A percentile compares a stretch with the other conserved stretches of the same genome.
phyloP scores from a whole-genome alignment of 2,797 vertebrate species.

The Channallabes apus region DNA sequence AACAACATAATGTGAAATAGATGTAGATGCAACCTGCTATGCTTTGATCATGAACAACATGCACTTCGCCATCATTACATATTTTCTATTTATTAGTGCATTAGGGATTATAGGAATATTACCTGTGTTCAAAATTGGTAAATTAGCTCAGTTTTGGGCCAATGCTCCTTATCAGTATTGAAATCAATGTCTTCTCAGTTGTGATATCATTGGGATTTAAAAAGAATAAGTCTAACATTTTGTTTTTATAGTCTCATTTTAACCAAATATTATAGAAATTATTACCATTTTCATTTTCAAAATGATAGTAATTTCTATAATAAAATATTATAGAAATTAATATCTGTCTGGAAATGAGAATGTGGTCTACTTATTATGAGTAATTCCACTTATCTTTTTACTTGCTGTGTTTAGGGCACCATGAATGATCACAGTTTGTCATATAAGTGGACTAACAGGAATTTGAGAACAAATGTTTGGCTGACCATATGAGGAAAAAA shows the following conservation, averaged over 20 bases:
- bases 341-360: not conserved
- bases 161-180: not conserved
- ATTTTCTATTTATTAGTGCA: not conserved
- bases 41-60: not conserved
- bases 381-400: not conserved
- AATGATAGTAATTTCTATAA: too few species aligned
- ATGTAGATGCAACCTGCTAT: not conserved
- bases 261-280: not conserved
- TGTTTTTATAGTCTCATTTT: not conserved
- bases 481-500: constrained; percentile 60
- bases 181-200: too few species aligned
- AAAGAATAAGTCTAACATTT: not conserved
- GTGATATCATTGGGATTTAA: not conserved
- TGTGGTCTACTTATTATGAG: not conserved
- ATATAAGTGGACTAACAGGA: not conserved
- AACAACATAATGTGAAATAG: too few species aligned
- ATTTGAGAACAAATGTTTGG: constrained; percentile 10
- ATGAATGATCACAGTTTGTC: not conserved
- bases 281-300: not conserved
- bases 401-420: not conserved
- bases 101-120: not conserved
- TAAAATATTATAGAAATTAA: too few species aligned
- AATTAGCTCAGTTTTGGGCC: not conserved
- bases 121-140: not conserved
- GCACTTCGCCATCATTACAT: not conserved